phyloP scores from a whole-genome alignment of 2,797 vertebrate species.

The Rhyacichthys aspro region DNA sequence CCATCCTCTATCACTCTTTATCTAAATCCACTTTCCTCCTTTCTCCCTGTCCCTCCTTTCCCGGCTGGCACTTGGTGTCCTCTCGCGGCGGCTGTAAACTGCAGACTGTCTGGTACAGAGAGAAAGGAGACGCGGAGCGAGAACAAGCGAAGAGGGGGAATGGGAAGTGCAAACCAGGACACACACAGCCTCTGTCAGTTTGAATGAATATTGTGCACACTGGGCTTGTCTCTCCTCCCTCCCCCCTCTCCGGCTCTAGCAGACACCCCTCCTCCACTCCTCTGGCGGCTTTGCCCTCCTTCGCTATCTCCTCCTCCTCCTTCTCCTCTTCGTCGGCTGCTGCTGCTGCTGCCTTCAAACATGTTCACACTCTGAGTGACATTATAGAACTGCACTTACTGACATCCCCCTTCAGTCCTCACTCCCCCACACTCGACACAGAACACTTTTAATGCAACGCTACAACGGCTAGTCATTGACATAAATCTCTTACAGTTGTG shows the following conservation, averaged over 20 bases:
- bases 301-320: slow-evolving; percentile 58
- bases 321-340: slow-evolving; percentile 24
- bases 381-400: slow-evolving; percentile 68
- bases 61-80: slow-evolving; percentile 50
- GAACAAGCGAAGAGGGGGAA: slow-evolving; percentile 39
- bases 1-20: slow-evolving; percentile 38
- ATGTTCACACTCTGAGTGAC: slow-evolving; percentile 75
- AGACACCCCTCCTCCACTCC: slow-evolving; percentile 71
- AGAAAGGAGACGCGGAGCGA: slow-evolving; percentile 29
- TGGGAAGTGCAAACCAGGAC: slow-evolving; percentile 79
- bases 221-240: slow-evolving; percentile 60
- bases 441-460: too few species aligned
- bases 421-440: too few species aligned
- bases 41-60: slow-evolving; percentile 40
- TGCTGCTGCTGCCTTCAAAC: slow-evolving; percentile 59
- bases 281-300: slow-evolving; percentile 62
- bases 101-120: slow-evolving; percentile 70
- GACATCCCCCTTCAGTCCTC: background rate
- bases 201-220: slow-evolving; percentile 84
- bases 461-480: too few species aligned
- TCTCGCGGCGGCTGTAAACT: slow-evolving; percentile 70
- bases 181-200: slow-evolving; percentile 80
- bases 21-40: slow-evolving; percentile 37
- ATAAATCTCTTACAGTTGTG: too few species aligned
- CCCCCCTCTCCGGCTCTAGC: slow-evolving; percentile 43